Evolutionary conservation across 2,797 vertebrate genomes (phyloP).

Genomic region (Merluccius polli): DNA sequence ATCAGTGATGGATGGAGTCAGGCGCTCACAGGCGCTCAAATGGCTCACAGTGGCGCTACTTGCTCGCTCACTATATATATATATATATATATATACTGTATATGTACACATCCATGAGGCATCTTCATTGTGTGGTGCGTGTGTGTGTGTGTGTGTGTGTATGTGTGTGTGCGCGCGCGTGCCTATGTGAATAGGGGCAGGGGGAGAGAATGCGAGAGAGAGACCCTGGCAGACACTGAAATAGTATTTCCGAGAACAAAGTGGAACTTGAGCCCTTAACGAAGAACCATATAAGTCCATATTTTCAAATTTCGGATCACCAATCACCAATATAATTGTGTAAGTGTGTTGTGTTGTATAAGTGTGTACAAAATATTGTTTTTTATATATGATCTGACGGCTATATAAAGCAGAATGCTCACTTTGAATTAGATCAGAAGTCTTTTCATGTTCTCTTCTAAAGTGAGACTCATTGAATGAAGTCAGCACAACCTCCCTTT

Average conservation of each 20-base stretch:
- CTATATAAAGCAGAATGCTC: no score
- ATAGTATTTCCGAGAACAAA: not conserved
- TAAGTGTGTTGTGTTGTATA: no score
- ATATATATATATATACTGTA: conserved; percentile 3
- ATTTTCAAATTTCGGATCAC: no score
- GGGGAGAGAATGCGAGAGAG: not conserved
- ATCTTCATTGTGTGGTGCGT: conserved; percentile 1
- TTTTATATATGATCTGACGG: no score
- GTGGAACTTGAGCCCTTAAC: no score
- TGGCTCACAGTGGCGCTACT: conserved; percentile 59
- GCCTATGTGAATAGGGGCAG: no score
- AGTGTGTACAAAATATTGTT: no score
- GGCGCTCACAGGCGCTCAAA: conserved; percentile 72
- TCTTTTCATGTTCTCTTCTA: no score
- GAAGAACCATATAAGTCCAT: no score
- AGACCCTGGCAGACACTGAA: conserved; percentile 15
- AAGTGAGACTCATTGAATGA: no score
- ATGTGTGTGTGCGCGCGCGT: conserved; percentile 7
- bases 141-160: conserved; percentile 5
- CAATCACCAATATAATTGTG: no score
- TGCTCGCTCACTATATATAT: conserved; percentile 51
- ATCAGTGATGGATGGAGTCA: conserved; percentile 75
- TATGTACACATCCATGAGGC: not conserved
- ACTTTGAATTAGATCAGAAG: no score
- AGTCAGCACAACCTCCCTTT: conserved; percentile 22